Evolutionary conservation across 1,140 invertebrate genomes (phyloP).

Genomic region (Calephelis nemesis): DNA sequence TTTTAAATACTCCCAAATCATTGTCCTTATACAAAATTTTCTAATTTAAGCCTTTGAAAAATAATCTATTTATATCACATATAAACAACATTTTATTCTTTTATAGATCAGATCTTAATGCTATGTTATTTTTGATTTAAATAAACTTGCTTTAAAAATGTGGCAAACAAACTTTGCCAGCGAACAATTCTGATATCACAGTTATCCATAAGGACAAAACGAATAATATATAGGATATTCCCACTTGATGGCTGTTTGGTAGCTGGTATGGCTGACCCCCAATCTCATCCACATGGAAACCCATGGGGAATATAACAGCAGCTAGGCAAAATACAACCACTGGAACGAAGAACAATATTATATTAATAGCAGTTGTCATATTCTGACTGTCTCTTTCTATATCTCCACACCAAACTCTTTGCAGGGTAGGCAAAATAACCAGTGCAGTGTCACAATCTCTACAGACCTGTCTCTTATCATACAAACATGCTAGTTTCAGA

Average conservation of each 20-base stretch:
- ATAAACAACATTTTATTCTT: too few relatives aligned
- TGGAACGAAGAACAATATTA: slow-evolving; percentile 76
- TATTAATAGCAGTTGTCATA: not conserved
- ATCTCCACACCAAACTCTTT: too few relatives aligned
- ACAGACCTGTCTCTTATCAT: too few relatives aligned
- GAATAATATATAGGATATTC: slow-evolving; percentile 97
- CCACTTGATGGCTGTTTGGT: slow-evolving; percentile 96
- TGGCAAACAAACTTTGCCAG: slow-evolving; percentile 97
- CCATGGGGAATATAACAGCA: slow-evolving; percentile 97
- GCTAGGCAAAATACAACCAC: slow-evolving; percentile 97
- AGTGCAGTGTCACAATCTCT: too few relatives aligned
- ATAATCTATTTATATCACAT: too few relatives aligned
- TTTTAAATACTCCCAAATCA: too few relatives aligned
- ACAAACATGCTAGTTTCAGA: too few relatives aligned
- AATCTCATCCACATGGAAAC: slow-evolving; percentile 96
- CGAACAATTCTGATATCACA: slow-evolving; percentile 97
- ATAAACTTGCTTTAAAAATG: slow-evolving; percentile 85
- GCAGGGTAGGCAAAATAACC: too few relatives aligned
- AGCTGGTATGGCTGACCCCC: slow-evolving; percentile 97
- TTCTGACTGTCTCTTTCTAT: too few relatives aligned
- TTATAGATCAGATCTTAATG: not conserved
- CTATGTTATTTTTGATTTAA: not conserved
- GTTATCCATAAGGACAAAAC: slow-evolving; percentile 97
- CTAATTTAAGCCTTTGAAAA: too few relatives aligned
- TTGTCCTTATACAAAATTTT: too few relatives aligned